These are phyloP conservation scores for Australoheros facetus DNA, from an alignment of 2,797 vertebrate genomes.

Conservation along the genomic window DNA sequence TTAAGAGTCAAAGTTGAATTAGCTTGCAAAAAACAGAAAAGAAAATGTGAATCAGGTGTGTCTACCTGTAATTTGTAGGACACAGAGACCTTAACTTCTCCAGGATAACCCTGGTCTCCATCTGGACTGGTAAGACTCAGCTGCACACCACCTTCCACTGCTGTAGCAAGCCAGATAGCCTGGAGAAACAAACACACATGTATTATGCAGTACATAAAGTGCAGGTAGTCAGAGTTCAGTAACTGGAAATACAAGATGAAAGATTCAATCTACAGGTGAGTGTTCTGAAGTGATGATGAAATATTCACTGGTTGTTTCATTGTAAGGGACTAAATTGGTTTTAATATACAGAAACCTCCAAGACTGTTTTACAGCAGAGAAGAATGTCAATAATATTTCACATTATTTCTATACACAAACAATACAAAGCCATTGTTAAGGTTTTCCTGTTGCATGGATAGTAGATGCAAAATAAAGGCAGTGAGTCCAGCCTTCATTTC, in stretches of 20 bases:
- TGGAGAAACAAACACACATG: conserved; percentile 23
- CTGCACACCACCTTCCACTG: conserved; percentile 81
- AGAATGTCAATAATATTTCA: too few species aligned
- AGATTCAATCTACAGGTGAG: not conserved
- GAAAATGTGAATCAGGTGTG: not conserved
- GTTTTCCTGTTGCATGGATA: not conserved
- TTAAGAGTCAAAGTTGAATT: not conserved
- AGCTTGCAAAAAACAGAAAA: not conserved
- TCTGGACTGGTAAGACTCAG: conserved; percentile 88
- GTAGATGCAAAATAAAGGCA: fast-evolving
- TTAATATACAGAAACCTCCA: too few species aligned
- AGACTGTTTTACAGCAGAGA: too few species aligned
- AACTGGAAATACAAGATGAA: not conserved
- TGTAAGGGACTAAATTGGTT: too few species aligned
- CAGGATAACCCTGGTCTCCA: conserved; percentile 93
- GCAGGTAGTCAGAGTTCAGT: not conserved
- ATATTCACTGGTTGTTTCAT: too few species aligned
- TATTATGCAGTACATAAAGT: not conserved
- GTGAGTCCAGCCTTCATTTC: not conserved
- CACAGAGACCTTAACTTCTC: conserved; percentile 88
- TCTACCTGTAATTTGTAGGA: conserved; percentile 84
- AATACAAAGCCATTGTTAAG: not conserved
- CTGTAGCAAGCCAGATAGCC: conserved; percentile 69
- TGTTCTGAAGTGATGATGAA: not conserved
- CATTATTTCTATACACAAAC: too few species aligned